These are phyloP conservation scores for Sebastes trivittatus DNA, from an alignment of 2,797 vertebrate species.

Conservation along the genomic window DNA sequence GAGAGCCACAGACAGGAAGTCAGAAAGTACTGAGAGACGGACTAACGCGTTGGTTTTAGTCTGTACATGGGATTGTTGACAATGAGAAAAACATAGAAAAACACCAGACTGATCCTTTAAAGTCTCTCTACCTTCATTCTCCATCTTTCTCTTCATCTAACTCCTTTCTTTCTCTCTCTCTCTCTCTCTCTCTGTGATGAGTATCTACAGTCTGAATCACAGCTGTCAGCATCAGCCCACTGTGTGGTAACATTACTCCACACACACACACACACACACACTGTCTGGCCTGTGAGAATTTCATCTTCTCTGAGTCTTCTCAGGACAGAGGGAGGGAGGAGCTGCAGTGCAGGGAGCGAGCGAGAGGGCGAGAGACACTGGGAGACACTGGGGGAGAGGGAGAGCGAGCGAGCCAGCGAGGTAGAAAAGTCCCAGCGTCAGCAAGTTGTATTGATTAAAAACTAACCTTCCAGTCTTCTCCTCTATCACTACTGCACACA, in stretches of 20 bases:
- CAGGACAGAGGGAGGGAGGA: slow-evolving; percentile 81
- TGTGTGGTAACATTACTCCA: slow-evolving; percentile 68
- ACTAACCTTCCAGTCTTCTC: slow-evolving; percentile 98
- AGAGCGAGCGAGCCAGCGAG: slow-evolving; percentile 46
- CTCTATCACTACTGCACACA: slow-evolving; percentile 78
- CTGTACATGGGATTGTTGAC: neutral
- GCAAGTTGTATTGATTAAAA: slow-evolving; percentile 99
- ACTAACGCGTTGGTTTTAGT: neutral
- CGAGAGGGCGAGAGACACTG: slow-evolving; percentile 52
- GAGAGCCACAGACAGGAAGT: neutral
- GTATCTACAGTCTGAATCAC: slow-evolving; percentile 74
- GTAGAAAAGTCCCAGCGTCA: slow-evolving; percentile 92
- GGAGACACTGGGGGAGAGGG: slow-evolving; percentile 32
- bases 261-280: slow-evolving; percentile 47
- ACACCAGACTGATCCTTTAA: neutral
- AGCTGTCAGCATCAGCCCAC: slow-evolving; percentile 69
- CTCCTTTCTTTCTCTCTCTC: neutral
- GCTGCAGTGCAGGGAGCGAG: slow-evolving; percentile 84
- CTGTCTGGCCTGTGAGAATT: slow-evolving; percentile 84
- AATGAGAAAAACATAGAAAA: neutral
- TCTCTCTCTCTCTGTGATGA: slow-evolving; percentile 31
- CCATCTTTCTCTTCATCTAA: neutral
- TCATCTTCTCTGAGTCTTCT: slow-evolving; percentile 88
- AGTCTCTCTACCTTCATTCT: neutral
- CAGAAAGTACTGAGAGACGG: neutral